Evolutionary conservation across 2,113 vertebrate species (phyloP), one percentile per base, ranked within the genome.

Genomic region (Psittacara wagleri): DNA sequence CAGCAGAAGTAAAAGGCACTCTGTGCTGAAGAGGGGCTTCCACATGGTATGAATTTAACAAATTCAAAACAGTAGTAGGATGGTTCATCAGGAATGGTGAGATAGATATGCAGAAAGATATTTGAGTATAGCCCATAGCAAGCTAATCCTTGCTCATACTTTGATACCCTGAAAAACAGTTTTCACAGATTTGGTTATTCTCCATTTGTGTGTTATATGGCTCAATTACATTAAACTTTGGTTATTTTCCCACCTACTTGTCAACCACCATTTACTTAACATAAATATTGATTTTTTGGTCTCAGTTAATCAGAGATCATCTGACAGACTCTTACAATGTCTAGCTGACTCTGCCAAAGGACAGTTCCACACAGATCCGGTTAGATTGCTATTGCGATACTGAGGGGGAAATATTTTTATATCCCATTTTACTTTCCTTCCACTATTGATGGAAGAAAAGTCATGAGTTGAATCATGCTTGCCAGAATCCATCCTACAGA

Each of bases 221-320:
- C 64, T 90, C 86, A 95, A 67, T 64, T 81, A 78, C 63, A 91
- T 93, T 94, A 86, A 95, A 92, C 17, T 63, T 72, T 78, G 78
- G 61, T 59, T 67, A 37, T 80, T 39, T 93, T 91, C 79, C 83
- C 82, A 92, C 49, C 63, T 86, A 57, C 66, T 87, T 90, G 75
- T 68, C 75, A 86, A 70, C 52, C 33, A 79, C 31, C 70, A 87
- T 83, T 96, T 96, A 89, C 75, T 95, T 96, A 85, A 82, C n/a
- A 49, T 83, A 75, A 85, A 83, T 93, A 95, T 57, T 85, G 94
- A 93, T 89, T 80, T 63, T 92, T 93, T 91, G 35, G 46, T 86
- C 83, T 88, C 8, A 3, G 85, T 86, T 90, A 91, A 94, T 95
- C 80, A 83, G 62, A 86, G 64, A 66, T 89, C 67, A 86, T 83